Conservation (phyloP, 2,888 invertebrate species). For the Dendrolimus houi region DNA sequence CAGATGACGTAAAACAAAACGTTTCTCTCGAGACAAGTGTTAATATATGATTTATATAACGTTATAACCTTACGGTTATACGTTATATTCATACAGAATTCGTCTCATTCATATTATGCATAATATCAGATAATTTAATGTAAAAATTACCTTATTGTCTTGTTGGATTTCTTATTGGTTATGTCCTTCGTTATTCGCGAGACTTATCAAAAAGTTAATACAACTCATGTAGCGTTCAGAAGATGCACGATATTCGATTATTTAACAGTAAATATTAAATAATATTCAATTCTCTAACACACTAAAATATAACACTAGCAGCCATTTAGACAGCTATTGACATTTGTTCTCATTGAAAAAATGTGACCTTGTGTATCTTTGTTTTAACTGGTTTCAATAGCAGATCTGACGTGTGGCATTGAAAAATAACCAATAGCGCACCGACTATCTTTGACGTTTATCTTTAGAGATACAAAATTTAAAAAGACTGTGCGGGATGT, state of each 20-base stretch:
- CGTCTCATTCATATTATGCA: conserved; percentile 19
- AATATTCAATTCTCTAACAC: conserved; percentile 30
- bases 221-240: not conserved
- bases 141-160: conserved; percentile 38
- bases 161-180: conserved; percentile 16
- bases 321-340: conserved; percentile 22
- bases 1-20: too few relatives aligned
- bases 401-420: too few relatives aligned
- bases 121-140: conserved; percentile 30
- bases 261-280: conserved; percentile 9
- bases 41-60: not conserved
- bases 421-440: too few relatives aligned
- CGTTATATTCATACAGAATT: conserved; percentile 26
- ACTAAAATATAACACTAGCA: conserved; percentile 35
- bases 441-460: too few relatives aligned
- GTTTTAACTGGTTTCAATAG: too few relatives aligned
- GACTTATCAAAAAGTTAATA: not conserved
- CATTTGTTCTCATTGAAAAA: conserved; percentile 23
- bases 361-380: conserved; percentile 9
- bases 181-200: conserved; percentile 1
- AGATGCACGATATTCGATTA: not conserved
- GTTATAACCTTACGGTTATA: conserved; percentile 11
- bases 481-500: too few relatives aligned
- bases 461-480: too few relatives aligned
- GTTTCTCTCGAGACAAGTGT: too few relatives aligned